Evolutionary conservation across 2,797 vertebrate species (phyloP).

Genomic region (Cheirogaleus major): DNA sequence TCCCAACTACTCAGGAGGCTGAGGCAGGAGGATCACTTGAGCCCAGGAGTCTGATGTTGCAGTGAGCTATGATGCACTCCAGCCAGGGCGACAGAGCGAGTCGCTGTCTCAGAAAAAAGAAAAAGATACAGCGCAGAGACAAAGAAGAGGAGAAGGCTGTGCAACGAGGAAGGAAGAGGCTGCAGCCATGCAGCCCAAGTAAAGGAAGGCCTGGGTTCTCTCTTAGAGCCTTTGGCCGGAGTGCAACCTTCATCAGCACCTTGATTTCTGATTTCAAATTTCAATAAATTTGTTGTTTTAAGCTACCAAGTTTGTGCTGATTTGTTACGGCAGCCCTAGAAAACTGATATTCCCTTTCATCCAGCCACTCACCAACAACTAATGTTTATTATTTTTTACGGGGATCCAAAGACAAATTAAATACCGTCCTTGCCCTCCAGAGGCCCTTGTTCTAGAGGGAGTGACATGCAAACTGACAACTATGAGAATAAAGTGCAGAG

Average conservation of each 20-base stretch:
- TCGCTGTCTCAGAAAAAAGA: not conserved
- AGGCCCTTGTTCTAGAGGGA: not conserved
- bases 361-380: not conserved
- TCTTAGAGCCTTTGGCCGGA: not conserved
- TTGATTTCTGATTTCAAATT: conserved; percentile 9
- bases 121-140: not conserved
- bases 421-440: not conserved
- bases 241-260: not conserved
- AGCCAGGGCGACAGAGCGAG: not conserved
- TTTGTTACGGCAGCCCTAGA: not conserved
- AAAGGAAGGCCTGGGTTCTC: not conserved
- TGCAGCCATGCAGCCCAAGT: not conserved
- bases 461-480: not conserved
- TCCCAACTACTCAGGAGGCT: not conserved
- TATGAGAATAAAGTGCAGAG: not conserved
- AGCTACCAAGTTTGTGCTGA: not conserved
- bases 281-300: not conserved
- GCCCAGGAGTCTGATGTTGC: not conserved
- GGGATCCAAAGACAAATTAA: not conserved
- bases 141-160: not conserved
- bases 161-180: not conserved
- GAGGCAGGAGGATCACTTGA: not conserved
- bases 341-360: not conserved
- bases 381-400: not conserved
- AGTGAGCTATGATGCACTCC: not conserved